These are phyloP conservation scores for Mionectes macconnelli DNA, from an alignment of 2,113 vertebrate species.

Conservation along the genomic window DNA sequence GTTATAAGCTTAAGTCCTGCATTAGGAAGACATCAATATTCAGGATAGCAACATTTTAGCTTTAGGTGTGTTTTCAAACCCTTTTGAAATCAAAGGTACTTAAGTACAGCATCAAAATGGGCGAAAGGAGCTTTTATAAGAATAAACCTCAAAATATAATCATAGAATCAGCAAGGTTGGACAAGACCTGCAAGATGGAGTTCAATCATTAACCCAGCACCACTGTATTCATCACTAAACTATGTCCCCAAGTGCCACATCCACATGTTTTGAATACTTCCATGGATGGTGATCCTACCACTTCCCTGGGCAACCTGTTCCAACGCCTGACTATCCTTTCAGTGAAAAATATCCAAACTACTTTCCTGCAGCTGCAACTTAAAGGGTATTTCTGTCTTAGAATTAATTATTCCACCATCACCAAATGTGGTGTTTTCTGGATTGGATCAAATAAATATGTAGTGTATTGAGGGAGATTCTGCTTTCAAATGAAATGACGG, in stretches of 20 bases:
- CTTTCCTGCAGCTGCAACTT: neutral
- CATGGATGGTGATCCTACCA: neutral
- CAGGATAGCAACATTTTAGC: neutral
- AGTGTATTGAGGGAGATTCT: neutral
- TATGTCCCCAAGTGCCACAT: neutral
- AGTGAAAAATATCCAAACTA: neutral
- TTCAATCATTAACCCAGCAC: neutral
- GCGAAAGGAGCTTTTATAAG: neutral
- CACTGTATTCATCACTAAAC: neutral
- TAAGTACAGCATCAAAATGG: neutral
- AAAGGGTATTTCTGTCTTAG: neutral
- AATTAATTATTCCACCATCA: neutral
- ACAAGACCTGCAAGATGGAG: neutral
- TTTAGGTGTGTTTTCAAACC: neutral
- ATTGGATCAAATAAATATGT: neutral
- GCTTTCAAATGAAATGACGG: neutral
- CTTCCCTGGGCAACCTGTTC: neutral
- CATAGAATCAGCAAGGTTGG: neutral
- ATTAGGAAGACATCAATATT: neutral
- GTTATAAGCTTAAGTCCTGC: neutral
- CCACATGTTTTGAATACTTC: neutral
- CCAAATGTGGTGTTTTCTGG: neutral
- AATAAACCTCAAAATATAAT: neutral
- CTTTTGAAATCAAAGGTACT: neutral
- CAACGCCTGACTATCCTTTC: neutral